These are phyloP conservation scores for Argyresthia goedartella DNA, from an alignment of 2,888 invertebrate species.

Conservation along the genomic window DNA sequence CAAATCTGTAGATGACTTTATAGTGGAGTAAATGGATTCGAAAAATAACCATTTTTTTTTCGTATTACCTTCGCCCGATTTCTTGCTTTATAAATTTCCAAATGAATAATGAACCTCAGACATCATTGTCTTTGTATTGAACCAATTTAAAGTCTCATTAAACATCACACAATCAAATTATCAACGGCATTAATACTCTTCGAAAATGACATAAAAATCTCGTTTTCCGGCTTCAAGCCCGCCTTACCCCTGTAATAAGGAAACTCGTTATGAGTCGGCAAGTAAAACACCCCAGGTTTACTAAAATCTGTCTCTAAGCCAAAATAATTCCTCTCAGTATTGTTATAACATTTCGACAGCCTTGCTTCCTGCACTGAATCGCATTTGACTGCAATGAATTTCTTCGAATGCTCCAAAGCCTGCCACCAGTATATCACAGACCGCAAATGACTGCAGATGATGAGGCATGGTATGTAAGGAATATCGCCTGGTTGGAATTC, in stretches of 20 bases:
- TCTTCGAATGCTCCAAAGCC: conserved; percentile 49
- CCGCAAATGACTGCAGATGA: conserved; percentile 46
- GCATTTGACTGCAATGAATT: conserved; percentile 46
- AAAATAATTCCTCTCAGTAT: conserved; percentile 34
- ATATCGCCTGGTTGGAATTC: conserved; percentile 54
- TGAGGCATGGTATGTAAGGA: conserved; percentile 42
- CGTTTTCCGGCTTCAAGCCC: conserved; percentile 44
- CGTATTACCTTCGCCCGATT: no score
- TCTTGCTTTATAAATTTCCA: no score
- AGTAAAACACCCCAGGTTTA: conserved; percentile 43
- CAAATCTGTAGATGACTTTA: no score
- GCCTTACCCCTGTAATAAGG: conserved; percentile 48
- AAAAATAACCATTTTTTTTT: no score
- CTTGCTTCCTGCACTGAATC: conserved; percentile 47
- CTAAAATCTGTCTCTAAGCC: conserved; percentile 43
- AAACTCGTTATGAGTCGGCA: conserved; percentile 45
- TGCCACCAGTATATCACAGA: conserved; percentile 53
- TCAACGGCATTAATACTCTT: conserved; percentile 39
- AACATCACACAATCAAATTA: conserved; percentile 18
- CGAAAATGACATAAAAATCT: conserved; percentile 35
- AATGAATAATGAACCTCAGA: no score
- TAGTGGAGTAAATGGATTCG: no score
- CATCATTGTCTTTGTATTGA: no score
- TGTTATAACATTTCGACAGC: conserved; percentile 44
- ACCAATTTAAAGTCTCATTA: not conserved